Percentiles rank a stretch among this genome's conserved stretches.
phyloP scores from a whole-genome alignment of 2,888 invertebrate genomes.

The Melanostoma scalare region DNA sequence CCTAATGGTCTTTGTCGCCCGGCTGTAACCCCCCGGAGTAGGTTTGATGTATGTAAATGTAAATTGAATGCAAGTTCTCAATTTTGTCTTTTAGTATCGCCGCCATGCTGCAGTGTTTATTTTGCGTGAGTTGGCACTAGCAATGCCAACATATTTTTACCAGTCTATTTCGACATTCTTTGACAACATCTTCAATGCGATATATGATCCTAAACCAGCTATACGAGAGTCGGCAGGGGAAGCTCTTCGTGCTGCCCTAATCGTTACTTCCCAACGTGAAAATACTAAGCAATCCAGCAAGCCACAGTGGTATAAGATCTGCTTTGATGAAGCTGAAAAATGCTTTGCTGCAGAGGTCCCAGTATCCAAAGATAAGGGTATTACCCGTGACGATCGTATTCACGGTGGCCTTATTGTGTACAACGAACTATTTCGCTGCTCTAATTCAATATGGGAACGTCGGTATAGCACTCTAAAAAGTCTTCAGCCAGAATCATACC shows the following conservation, averaged over 20 bases:
- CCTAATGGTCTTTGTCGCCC: no score
- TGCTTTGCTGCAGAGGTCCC: constrained; percentile 87
- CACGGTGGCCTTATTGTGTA: constrained; percentile 96
- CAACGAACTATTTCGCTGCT: constrained; percentile 95
- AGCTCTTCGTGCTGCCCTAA: constrained; percentile 95
- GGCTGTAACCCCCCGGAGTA: no score
- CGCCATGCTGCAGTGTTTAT: constrained; percentile 96
- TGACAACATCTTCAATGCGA: constrained; percentile 95
- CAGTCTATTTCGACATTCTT: constrained; percentile 96
- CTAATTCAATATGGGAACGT: constrained; percentile 93
- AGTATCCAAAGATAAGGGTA: constrained; percentile 87
- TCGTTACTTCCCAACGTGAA: constrained; percentile 97
- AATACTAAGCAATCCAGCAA: constrained; percentile 95
- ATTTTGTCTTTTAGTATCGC: constrained; percentile 84
- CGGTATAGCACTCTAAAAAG: constrained; percentile 89
- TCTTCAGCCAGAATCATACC: constrained; percentile 81
- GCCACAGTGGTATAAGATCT: constrained; percentile 95
- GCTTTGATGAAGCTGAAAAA: constrained; percentile 93
- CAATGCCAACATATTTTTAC: constrained; percentile 98
- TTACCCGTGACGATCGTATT: constrained; percentile 93
- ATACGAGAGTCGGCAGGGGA: constrained; percentile 96
- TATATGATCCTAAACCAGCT: constrained; percentile 94
- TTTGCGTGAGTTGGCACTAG: constrained; percentile 95
- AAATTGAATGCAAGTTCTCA: background rate
- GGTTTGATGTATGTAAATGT: no score